Evolutionary conservation across 2,113 vertebrate genomes (phyloP).

Genomic region (Bagarius yarrelli): DNA sequence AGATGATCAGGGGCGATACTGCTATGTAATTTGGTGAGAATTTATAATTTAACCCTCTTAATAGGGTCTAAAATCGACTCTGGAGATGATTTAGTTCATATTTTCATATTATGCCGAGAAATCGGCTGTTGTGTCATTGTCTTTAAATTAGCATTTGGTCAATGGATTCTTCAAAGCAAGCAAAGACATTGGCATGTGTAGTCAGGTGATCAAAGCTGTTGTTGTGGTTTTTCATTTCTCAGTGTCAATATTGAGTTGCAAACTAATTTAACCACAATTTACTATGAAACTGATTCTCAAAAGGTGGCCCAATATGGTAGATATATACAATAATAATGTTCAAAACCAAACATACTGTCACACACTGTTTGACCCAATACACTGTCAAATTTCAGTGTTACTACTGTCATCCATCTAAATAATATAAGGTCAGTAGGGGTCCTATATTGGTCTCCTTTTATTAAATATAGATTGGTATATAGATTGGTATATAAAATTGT

Average conservation of each 20-base stretch:
- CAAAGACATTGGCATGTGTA: background rate
- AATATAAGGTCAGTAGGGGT: background rate
- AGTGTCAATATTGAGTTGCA: background rate
- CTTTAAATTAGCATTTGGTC: background rate
- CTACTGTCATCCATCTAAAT: background rate
- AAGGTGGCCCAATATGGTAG: background rate
- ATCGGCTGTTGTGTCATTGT: background rate
- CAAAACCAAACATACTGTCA: background rate
- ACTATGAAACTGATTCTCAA: background rate
- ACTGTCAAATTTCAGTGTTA: background rate
- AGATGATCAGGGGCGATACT: background rate
- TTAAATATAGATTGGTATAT: background rate
- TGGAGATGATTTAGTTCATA: background rate
- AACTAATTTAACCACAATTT: background rate
- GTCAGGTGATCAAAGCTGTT: background rate
- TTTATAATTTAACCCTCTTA: too few relatives aligned
- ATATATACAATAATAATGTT: background rate
- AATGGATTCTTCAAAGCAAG: background rate
- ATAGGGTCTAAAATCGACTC: too few relatives aligned
- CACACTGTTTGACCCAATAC: background rate
- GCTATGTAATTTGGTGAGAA: too few relatives aligned
- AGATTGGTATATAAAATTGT: too few relatives aligned
- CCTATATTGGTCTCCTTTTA: background rate
- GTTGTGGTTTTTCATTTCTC: background rate
- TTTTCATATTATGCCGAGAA: background rate